These are phyloP conservation scores for Cottoperca gobio DNA, from an alignment of 2,797 vertebrate species.

Conservation along the genomic window DNA sequence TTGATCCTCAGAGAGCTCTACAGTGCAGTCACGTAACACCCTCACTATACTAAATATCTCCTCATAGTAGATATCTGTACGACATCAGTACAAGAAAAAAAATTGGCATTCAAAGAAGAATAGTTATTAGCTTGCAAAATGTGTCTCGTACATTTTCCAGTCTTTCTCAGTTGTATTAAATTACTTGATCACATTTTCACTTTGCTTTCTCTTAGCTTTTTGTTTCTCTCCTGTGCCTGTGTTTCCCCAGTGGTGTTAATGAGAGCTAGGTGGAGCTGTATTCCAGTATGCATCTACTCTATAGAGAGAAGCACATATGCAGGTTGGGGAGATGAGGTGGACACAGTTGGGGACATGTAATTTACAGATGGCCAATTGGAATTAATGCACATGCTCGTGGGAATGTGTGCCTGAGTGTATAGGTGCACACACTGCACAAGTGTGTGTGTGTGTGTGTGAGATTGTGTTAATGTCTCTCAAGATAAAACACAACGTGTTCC, in stretches of 20 bases:
- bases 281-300: slow-evolving; percentile 3
- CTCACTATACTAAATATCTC: not conserved
- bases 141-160: not conserved
- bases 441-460: not conserved
- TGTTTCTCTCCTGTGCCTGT: not conserved
- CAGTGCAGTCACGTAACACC: slow-evolving; percentile 5
- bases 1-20: slow-evolving; percentile 32
- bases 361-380: slow-evolving; percentile 54
- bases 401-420: not conserved
- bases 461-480: slow-evolving; percentile 37
- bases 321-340: slow-evolving; percentile 29
- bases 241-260: slow-evolving; percentile 4
- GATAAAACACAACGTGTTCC: slow-evolving; percentile 54
- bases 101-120: slow-evolving; percentile 16
- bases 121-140: slow-evolving; percentile 22
- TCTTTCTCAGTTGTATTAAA: slow-evolving; percentile 7
- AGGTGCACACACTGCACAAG: not conserved
- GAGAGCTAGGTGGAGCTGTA: slow-evolving; percentile 21
- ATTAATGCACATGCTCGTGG: slow-evolving; percentile 21
- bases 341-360: slow-evolving; percentile 49
- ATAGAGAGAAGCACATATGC: slow-evolving; percentile 18
- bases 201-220: not conserved
- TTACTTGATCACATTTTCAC: slow-evolving; percentile 2
- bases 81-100: not conserved
- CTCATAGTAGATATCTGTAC: not conserved